Conservation (phyloP, 1,140 invertebrate genomes). For the Parapsyche elsis region DNA sequence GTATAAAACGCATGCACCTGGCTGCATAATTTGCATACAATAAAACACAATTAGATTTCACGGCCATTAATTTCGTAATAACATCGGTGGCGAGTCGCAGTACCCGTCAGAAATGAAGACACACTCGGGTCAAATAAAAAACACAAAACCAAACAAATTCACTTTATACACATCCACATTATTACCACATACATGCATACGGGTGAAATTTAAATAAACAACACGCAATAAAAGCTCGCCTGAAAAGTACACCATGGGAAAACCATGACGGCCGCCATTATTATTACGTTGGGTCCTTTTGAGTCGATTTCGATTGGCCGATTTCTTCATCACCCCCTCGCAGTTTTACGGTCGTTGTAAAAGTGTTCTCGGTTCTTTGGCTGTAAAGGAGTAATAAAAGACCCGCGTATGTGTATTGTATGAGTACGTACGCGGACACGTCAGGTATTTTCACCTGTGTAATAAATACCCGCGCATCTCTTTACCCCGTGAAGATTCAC, state of each 20-base stretch:
- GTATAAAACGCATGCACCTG: constrained; percentile 6
- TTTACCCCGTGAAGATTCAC: background rate
- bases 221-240: constrained; percentile 26
- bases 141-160: constrained; percentile 25
- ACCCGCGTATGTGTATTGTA: background rate
- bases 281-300: background rate
- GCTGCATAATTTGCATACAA: constrained; percentile 55
- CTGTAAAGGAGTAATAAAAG: constrained; percentile 22
- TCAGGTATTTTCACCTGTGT: background rate
- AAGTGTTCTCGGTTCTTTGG: constrained; percentile 33
- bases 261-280: background rate
- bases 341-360: constrained; percentile 5
- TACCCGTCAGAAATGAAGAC: constrained; percentile 52
- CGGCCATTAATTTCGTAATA: constrained; percentile 55
- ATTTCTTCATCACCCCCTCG: background rate
- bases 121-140: constrained; percentile 36
- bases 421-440: background rate
- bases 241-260: constrained; percentile 34
- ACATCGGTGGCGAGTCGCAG: constrained; percentile 42
- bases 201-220: constrained; percentile 42
- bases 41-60: constrained; percentile 57
- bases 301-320: constrained; percentile 40
- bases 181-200: background rate
- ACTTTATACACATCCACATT: background rate
- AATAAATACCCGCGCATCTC: constrained; percentile 11